Evolutionary conservation across 2,888 invertebrate genomes (phyloP), one percentile per base, ranked within the genome.

Genomic region (Sesia apiformis): DNA sequence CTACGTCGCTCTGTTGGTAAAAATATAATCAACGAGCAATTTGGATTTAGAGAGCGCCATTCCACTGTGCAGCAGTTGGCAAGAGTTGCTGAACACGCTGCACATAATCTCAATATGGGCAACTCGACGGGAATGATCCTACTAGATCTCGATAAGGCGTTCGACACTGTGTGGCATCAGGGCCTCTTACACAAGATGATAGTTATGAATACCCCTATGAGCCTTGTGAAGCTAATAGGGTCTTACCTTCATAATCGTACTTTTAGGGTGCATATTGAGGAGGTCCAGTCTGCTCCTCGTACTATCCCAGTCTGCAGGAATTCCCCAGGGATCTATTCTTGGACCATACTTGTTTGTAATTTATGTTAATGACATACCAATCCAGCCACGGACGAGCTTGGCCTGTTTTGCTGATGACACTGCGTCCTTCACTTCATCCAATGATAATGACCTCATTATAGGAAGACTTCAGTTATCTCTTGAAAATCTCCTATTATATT

Each of bases 401-500:
- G 56, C 56, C 1, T 55, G 54, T 8, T 58, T 53, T 43, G 58
- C 58, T 3, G 58, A 58, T 40, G 58, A 58, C 43, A 58, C 58
- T 0, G 58, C 58, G 0, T 58, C 54, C 4, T 49, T 41, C 4
- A 56, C 56, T 3, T 53, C 58, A 1, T 54, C 55, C 4, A 38
- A 6, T 5, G 58, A 58, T 49, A 6, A 38, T 0, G 51, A 56
- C 8, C 7, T 58, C 4, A 38, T 58, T n/a, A n/a, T n/a, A n/a
- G n/a, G n/a, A n/a, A n/a, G n/a, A n/a, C n/a, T n/a, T n/a, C n/a
- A n/a, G n/a, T n/a, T n/a, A n/a, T n/a, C n/a, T n/a, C n/a, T n/a
- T n/a, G n/a, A n/a, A n/a, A n/a, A n/a, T n/a, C n/a, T n/a, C n/a
- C n/a, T n/a, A n/a, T n/a, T n/a, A n/a, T n/a, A n/a, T n/a, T n/a